Evolutionary conservation across 2,888 invertebrate genomes (phyloP), one percentile per base, ranked within the genome.

Genomic region (Baccha elongata): DNA sequence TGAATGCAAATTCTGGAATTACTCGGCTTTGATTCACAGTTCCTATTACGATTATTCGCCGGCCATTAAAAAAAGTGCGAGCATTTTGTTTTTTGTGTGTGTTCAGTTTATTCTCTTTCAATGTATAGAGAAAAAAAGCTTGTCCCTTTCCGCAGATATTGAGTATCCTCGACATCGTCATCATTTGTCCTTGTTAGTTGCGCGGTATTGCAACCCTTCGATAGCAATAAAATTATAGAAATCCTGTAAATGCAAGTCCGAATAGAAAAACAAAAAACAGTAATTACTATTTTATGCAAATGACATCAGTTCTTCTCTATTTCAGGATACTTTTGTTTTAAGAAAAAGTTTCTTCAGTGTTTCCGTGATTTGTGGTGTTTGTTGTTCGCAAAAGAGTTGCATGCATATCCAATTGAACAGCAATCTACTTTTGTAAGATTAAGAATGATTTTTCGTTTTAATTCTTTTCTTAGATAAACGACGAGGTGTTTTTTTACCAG

Each of bases 271-370:
- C n/a, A 44, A 64, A 67, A 76, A 76, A 81, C 73, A 73, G 81
- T 86, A 85, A 86, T 86, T 86, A 85, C 80, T 84, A 84, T 86
- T 85, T 84, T 85, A 86, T 86, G 86, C 74, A 85, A 86, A 86
- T 86, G 78, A 79, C 75, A 80, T 53, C 15, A 60, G 50, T 15
- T 52, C 6, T 42, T 10, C 52, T 64, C 37, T 19, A 19, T 40
- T 4, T 6, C 55, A 64, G 58, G 69, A 71, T 37, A 55, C 46
- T 21, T 52, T 74, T 7, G 32, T 46, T 42, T 64, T 44, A 15
- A n/a, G n/a, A n/a, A n/a, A n/a, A 11, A 23, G 46, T 42, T 64
- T 58, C 21, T 29, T 64, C 4, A 23, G 23, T 60, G n/a, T 60
- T 53, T 32, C 23, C 32, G 26, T 65, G 60, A 74, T 72, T 50